A percentile compares a stretch with the other conserved stretches of the same genome.
phyloP scores from a whole-genome alignment of 2,888 invertebrate genomes.

The Bedellia somnulentella region DNA sequence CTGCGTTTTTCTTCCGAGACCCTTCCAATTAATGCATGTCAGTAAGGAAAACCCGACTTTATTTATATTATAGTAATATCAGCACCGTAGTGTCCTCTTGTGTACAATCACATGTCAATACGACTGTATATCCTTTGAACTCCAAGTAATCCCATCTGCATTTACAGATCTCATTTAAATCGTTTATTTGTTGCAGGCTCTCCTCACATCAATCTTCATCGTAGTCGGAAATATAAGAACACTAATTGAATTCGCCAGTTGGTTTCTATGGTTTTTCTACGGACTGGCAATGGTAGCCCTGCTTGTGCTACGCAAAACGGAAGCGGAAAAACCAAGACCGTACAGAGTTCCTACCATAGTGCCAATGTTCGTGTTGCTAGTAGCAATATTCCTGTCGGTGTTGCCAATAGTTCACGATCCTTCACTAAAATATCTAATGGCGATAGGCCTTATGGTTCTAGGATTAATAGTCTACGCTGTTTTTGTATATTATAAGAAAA shows the following conservation, averaged over 20 bases:
- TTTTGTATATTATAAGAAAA: slow-evolving; percentile 71
- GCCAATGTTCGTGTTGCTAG: slow-evolving; percentile 70
- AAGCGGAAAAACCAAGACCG: slow-evolving; percentile 67
- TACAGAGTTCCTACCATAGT: slow-evolving; percentile 74
- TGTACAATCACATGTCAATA: no score
- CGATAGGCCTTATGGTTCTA: slow-evolving; percentile 68
- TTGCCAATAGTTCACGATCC: slow-evolving; percentile 77
- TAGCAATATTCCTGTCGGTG: slow-evolving; percentile 72
- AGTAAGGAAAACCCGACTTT: no score
- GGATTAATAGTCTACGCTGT: slow-evolving; percentile 74
- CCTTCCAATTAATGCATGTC: no score
- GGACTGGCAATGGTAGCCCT: slow-evolving; percentile 80
- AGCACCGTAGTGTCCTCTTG: no score
- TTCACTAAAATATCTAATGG: slow-evolving; percentile 74
- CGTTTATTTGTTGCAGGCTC: slow-evolving; percentile 43
- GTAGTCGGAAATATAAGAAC: slow-evolving; percentile 72
- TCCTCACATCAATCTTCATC: slow-evolving; percentile 72
- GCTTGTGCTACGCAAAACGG: slow-evolving; percentile 71
- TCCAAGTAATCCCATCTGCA: no score
- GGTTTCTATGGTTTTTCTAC: slow-evolving; percentile 87
- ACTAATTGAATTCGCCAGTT: slow-evolving; percentile 84
- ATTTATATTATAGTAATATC: no score
- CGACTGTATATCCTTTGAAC: no score
- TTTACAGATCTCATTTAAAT: no score
- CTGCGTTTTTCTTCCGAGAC: no score